A percentile compares a stretch with the other conserved stretches of the same genome.
phyloP scores from a whole-genome alignment of 2,888 invertebrate genomes.

The Poecilobothrus nobilitatus region DNA sequence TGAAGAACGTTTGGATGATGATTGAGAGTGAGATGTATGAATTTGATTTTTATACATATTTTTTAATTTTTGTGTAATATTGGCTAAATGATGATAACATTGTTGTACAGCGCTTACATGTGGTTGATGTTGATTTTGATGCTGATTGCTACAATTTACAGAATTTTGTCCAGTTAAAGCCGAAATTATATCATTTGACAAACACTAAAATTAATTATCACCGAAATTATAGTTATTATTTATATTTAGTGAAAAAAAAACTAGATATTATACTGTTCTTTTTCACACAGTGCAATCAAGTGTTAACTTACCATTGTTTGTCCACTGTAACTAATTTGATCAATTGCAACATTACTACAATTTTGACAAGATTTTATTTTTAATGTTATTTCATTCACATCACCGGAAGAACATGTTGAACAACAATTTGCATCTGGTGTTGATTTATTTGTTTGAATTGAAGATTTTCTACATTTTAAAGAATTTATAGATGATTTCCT shows the following conservation, averaged over 20 bases:
- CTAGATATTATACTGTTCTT: too few species aligned
- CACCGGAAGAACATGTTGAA: conserved; percentile 22
- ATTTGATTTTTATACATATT: conserved; percentile 22
- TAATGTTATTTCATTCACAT: conserved; percentile 23
- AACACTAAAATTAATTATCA: neutral
- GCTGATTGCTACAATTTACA: neutral
- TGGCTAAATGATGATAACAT: conserved; percentile 19
- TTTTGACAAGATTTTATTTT: conserved; percentile 23
- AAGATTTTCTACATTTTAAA: neutral
- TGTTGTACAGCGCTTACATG: conserved; percentile 11
- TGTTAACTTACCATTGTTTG: conserved; percentile 6
- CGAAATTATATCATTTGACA: neutral
- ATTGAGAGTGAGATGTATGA: conserved; percentile 12
- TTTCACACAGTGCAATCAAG: too few species aligned
- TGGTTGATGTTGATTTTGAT: neutral
- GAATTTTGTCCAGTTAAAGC: neutral
- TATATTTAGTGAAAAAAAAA: neutral
- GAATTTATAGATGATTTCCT: neutral
- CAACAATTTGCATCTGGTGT: conserved; percentile 13
- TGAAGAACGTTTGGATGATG: neutral
- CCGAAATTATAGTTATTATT: too few species aligned
- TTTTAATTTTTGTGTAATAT: conserved; percentile 22
- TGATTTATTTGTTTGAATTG: neutral
- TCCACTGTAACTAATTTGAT: conserved; percentile 18
- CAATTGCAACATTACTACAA: conserved; percentile 21